These are phyloP conservation scores for Pseudobourletiella spinata DNA, from an alignment of 1,140 invertebrate species.

Conservation along the genomic window DNA sequence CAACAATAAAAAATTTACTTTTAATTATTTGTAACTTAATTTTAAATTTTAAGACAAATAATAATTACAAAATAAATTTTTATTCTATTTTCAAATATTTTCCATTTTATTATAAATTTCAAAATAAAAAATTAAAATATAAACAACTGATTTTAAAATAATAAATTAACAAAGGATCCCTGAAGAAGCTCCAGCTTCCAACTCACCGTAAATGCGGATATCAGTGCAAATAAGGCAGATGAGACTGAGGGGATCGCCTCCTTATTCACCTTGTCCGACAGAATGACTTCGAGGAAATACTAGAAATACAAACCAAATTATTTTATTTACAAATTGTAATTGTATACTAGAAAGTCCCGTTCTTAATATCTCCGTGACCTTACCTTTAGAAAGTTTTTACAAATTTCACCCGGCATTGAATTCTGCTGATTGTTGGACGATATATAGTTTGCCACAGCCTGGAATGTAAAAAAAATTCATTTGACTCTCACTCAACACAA, in stretches of 20 bases:
- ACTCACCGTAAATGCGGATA: conserved; percentile 42
- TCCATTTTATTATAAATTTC: not conserved
- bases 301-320: conserved; percentile 42
- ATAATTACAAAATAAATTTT: not conserved
- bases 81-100: not conserved
- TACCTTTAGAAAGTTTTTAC: conserved; percentile 61
- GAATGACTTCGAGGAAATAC: conserved; percentile 54
- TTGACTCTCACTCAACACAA: no score
- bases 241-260: conserved; percentile 54
- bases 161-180: not conserved
- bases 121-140: not conserved
- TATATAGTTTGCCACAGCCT: conserved; percentile 21
- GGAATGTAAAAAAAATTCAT: conserved; percentile 12
- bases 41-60: no score
- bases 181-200: no score
- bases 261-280: conserved; percentile 58
- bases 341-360: no score
- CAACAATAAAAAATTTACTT: no score
- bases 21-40: no score
- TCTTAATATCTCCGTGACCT: no score
- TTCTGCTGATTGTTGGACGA: conserved; percentile 35
- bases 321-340: no score
- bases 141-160: not conserved
- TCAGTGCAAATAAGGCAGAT: conserved; percentile 56
- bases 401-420: conserved; percentile 45